Base-by-base conservation (phyloP, 2,113 vertebrate genomes). In the Odocoileus virginianus region DNA sequence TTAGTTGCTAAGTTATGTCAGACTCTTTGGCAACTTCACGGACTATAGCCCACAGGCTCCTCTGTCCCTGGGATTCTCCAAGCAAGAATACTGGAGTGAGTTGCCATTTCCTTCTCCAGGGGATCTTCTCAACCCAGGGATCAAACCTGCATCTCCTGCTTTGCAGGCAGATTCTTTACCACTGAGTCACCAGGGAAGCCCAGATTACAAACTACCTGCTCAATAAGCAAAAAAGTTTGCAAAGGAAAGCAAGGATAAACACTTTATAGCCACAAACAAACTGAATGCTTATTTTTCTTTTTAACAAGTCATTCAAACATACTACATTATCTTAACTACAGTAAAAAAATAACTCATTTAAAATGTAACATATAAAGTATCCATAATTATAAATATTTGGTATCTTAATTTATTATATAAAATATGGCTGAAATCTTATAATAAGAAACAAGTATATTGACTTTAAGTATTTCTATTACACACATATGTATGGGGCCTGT, bases 281-380 rank as follows among this genome's bases (percentile, higher is more conserved):
- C 30, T 79, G 67, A 86, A 88, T 89, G 30, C 36, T 50, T 71
- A 16, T 33, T 58, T 87, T 78, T 91, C n/a, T 81, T 95, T 94
- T 93, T 40, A 88, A 90, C 50, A 93, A 94, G 83, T 60, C 55
- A 95, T 12, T 92, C 45, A 89, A 96, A 92, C 45, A 97, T 16
- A 89, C 6, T 76, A 23, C 45, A 76, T 43, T 89, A 74, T 61
- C 33, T 76, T 87, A 17, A 87, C 15, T 71, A 12, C 0, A 76
- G 16, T 43, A 89, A 45, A 85, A 94, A 90, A 97, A 82, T 21
- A 85, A 12, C 89, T 90, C 40, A 88, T 40, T 91, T 92, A 82
- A 96, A 95, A 92, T 52, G 8, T 79, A 85, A 58, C 54, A 86
- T n/a, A 50, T 40, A 94, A 91, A 61, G 54, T 36, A 95, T 14